Base-by-base conservation (phyloP, 2,113 vertebrate species). In the Dissostichus mawsoni region DNA sequence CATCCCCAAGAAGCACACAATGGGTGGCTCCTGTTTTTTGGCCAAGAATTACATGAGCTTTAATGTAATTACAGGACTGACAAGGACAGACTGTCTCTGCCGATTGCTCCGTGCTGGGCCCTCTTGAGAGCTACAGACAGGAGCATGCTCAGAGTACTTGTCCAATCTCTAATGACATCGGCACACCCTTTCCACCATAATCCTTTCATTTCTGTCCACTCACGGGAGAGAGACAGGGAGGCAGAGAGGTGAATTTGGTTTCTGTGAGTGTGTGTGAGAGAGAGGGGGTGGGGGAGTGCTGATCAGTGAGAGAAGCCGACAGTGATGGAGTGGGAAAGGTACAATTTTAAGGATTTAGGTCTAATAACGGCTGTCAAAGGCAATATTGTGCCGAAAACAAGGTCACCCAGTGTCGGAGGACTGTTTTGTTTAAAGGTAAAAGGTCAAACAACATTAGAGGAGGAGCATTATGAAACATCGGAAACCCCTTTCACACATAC, bases 51-150 rank as follows among this genome's bases (percentile, higher is more conserved):
- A 91, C 86, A 92, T 50, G 61, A 82, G 87, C 86, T 89, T 89
- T 92, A 93, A 93, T 92, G 88, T 92, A 93, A 95, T 94, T 93
- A 94, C 81, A 89, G 89, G 87, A 91, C 90, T 88, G 87, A 89
- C 90, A 87, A 94, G 89, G 90, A 87, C 92, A 93, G 82, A 87
- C 79, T 89, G 81, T 92, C 84, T 92, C 82, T 82, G 89, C 87
- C 91, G 87, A 90, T 90, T 92, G 92, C 82, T 89, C 85, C 79
- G 80, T 71, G 65, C 71, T 66, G 56, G 56, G 69, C 81, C 82
- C 88, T 75, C 89, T 74, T 74, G 87, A 92, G 90, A 91, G 81
- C 25, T 6, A 62, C 78, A 80, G 80, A 80, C 79, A 80, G 82
- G 82, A 64, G 82, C 82, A 85, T 68, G 81, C 81, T 84, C 76